phyloP scores from a whole-genome alignment of 2,113 vertebrate species.

The Donacobius atricapilla region DNA sequence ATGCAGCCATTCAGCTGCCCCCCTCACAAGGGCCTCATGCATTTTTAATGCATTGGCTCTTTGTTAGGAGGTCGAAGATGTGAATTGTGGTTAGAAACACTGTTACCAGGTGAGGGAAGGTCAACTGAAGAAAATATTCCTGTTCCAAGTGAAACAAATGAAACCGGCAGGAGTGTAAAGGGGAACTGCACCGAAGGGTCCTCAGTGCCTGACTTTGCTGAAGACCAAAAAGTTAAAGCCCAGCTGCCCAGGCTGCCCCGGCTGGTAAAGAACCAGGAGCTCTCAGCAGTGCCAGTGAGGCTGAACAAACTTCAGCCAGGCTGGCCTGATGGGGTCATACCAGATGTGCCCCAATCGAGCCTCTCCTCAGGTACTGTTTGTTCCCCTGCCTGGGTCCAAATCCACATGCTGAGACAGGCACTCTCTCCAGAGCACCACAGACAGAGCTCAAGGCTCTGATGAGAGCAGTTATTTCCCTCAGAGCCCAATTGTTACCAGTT shows the following conservation, averaged over 20 bases:
- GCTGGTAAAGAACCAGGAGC: neutral
- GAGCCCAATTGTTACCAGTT: neutral
- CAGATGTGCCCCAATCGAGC: neutral
- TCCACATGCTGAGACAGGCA: neutral
- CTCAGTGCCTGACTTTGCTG: neutral
- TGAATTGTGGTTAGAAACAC: neutral
- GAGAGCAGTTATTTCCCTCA: neutral
- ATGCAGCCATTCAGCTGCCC: conserved; percentile 9
- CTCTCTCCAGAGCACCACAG: neutral
- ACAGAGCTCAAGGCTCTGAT: neutral
- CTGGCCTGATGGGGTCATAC: neutral
- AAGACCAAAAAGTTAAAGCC: neutral
- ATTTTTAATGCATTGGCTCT: conserved; percentile 43
- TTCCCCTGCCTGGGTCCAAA: neutral
- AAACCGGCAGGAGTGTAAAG: neutral
- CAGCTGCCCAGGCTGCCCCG: neutral
- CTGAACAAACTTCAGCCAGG: neutral
- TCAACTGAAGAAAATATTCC: neutral
- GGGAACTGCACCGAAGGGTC: neutral
- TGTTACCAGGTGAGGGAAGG: neutral
- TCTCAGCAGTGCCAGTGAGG: neutral
- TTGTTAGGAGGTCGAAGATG: conserved; percentile 22
- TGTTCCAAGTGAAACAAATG: neutral
- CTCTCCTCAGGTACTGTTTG: neutral
- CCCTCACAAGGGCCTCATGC: neutral